phyloP scores from a whole-genome alignment of 2,888 invertebrate species.

The Drosophila kanekoi region DNA sequence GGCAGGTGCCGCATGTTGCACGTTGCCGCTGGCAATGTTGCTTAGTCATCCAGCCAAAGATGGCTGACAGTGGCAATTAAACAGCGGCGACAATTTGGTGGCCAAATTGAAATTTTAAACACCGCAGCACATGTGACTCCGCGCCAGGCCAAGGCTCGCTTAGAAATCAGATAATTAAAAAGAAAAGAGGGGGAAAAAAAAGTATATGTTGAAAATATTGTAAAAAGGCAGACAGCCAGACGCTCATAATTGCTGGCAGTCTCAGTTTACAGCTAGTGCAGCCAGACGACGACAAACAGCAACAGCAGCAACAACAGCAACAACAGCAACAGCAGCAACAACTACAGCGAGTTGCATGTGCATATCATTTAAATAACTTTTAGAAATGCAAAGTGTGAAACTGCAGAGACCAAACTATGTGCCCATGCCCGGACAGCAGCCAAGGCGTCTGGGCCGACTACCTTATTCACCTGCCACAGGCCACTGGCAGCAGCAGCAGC shows the following conservation, averaged over 20 bases:
- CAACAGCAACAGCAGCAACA: constrained; percentile 27
- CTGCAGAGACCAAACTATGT: constrained; percentile 59
- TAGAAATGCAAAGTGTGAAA: constrained; percentile 72
- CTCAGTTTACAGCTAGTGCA: constrained; percentile 67
- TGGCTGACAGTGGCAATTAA: constrained; percentile 60
- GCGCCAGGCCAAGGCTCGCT: constrained; percentile 30
- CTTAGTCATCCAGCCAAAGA: constrained; percentile 65
- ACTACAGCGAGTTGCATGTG: constrained; percentile 58
- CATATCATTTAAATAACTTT: constrained; percentile 81
- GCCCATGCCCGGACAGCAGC: constrained; percentile 43
- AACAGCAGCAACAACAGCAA: constrained; percentile 10
- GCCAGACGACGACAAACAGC: constrained; percentile 48
- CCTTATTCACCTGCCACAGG: constrained; percentile 72
- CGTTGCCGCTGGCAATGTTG: constrained; percentile 10
- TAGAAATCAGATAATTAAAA: constrained; percentile 76
- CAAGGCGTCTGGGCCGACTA: constrained; percentile 61
- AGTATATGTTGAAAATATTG: constrained; percentile 54
- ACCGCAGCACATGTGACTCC: constrained; percentile 23
- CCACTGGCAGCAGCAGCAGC: constrained; percentile 58
- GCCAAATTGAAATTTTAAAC: constrained; percentile 68
- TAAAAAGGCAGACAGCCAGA: constrained; percentile 73
- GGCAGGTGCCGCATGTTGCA: constrained; percentile 1
- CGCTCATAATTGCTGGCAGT: constrained; percentile 75
- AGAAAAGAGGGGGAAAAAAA: constrained; percentile 6
- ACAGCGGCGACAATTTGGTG: constrained; percentile 68